Evolutionary conservation across 2,888 invertebrate species (phyloP).

Genomic region (Papilio elwesi): DNA sequence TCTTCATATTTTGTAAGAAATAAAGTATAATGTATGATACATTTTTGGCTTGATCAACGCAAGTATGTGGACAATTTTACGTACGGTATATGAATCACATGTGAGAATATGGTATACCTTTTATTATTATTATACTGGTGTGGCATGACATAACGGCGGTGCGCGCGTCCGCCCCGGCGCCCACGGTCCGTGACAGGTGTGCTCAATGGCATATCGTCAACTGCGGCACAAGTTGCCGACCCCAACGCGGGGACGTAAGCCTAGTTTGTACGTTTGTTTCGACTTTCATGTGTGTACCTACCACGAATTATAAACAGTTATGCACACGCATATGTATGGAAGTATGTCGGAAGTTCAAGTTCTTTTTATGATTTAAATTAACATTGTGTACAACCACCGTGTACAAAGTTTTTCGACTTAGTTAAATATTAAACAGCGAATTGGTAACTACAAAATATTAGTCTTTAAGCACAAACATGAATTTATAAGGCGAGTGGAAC

Average conservation of each 20-base stretch:
- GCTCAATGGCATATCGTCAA: conserved; percentile 46
- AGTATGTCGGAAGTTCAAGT: conserved; percentile 30
- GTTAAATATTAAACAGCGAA: neutral
- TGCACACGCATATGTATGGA: neutral
- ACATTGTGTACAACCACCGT: neutral
- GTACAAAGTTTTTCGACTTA: neutral
- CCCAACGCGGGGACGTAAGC: conserved; percentile 34
- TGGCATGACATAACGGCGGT: conserved; percentile 75
- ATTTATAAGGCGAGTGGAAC: no score
- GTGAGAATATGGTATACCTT: conserved; percentile 71
- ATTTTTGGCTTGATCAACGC: conserved; percentile 7
- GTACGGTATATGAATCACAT: conserved; percentile 51
- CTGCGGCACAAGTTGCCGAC: conserved; percentile 45
- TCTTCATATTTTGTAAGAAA: neutral
- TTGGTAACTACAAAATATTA: neutral
- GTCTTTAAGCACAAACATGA: neutral
- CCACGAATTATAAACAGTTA: conserved; percentile 19
- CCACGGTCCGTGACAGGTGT: conserved; percentile 62
- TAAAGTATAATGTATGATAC: neutral
- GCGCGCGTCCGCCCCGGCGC: conserved; percentile 54
- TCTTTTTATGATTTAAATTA: conserved; percentile 10
- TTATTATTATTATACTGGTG: conserved; percentile 67
- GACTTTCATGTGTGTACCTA: conserved; percentile 20
- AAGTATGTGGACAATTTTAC: conserved; percentile 55
- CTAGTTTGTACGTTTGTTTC: conserved; percentile 29